Conservation (phyloP, 2,113 vertebrate species). For the Notechis scutatus region DNA sequence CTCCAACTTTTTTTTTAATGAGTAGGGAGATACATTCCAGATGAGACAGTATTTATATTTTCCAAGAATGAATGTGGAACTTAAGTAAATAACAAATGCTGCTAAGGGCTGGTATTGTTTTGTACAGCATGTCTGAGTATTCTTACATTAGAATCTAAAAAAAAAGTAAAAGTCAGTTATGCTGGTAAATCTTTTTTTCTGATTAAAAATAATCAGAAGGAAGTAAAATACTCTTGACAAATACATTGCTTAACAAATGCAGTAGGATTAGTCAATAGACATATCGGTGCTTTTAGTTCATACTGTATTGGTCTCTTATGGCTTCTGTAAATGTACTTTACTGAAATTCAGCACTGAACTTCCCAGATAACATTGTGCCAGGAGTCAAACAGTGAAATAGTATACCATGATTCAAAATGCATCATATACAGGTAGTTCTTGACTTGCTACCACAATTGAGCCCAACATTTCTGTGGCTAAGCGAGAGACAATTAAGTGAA, state of each 20-base stretch:
- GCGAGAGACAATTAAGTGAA: background rate
- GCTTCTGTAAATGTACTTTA: background rate
- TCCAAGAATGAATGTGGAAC: background rate
- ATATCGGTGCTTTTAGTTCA: background rate
- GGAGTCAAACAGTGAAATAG: background rate
- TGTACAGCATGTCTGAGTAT: background rate
- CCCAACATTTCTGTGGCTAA: background rate
- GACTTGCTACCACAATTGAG: background rate
- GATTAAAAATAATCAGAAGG: background rate
- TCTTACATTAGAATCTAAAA: background rate
- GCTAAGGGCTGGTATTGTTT: background rate
- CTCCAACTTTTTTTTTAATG: background rate
- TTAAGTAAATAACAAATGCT: background rate
- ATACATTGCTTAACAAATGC: background rate
- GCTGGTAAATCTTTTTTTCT: background rate
- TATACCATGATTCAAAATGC: background rate
- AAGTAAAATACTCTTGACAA: background rate
- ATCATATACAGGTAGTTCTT: background rate
- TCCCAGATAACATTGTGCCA: background rate
- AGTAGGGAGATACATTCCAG: background rate
- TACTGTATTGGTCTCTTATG: background rate
- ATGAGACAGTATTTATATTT: background rate
- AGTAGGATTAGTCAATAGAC: background rate
- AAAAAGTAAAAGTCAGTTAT: background rate
- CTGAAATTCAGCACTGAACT: background rate